Evolutionary conservation across 2,888 invertebrate genomes (phyloP).

Genomic region (Stenichneumon culpator): DNA sequence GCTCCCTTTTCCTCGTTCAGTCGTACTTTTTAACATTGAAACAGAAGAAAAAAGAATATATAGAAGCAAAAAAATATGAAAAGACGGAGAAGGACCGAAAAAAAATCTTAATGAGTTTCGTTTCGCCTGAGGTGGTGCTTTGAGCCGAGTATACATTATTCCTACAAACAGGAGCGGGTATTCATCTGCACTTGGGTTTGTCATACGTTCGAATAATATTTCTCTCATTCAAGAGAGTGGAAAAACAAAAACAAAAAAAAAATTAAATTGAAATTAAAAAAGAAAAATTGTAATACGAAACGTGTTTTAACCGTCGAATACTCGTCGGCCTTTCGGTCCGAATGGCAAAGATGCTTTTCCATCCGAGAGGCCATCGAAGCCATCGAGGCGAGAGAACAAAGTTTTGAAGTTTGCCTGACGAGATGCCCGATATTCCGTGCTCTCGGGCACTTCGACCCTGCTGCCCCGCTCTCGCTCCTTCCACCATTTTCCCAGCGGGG

Average conservation of each 20-base stretch:
- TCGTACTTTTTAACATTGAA: conserved; percentile 86
- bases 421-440: conserved; percentile 59
- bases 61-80: conserved; percentile 23
- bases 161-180: not conserved
- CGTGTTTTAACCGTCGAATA: conserved; percentile 14
- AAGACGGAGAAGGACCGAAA: conserved; percentile 43
- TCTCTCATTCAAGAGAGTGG: not conserved
- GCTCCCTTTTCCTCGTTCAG: conserved; percentile 91
- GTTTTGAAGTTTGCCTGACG: conserved; percentile 57
- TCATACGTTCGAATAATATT: conserved; percentile 5
- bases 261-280: not conserved
- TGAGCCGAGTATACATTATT: not conserved
- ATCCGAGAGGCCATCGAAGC: conserved; percentile 65
- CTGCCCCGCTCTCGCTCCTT: conserved; percentile 8
- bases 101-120: conserved; percentile 20
- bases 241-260: not conserved
- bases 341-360: conserved; percentile 67
- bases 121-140: not conserved
- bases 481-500: not conserved
- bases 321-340: conserved; percentile 50
- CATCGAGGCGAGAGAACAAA: conserved; percentile 68
- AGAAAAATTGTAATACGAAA: conserved; percentile 24
- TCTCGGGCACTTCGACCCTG: conserved; percentile 21
- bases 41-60: conserved; percentile 48
- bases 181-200: conserved; percentile 4